Percentiles rank a stretch among this genome's conserved stretches.
Conservation (phyloP, 2,797 vertebrate genomes). For the Microcaecilia unicolor region DNA sequence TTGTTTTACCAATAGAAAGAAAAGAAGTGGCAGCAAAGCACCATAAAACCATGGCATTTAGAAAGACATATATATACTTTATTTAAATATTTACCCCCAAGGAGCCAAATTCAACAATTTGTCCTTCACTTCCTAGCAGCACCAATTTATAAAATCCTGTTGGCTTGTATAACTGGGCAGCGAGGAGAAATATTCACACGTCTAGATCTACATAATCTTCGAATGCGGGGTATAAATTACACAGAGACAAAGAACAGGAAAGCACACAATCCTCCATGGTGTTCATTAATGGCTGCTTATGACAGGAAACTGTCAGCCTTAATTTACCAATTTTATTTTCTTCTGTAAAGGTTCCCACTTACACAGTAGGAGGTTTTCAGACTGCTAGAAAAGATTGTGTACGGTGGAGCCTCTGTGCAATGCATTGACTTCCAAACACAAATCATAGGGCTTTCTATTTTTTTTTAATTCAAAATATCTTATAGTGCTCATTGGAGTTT, state of each 20-base stretch:
- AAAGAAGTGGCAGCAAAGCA: background rate
- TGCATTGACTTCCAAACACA: slow-evolving; percentile 1
- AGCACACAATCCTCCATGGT: slow-evolving; percentile 12
- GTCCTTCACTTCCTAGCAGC: slow-evolving; percentile 6
- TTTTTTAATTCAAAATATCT: background rate
- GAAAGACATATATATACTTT: background rate
- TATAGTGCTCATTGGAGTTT: background rate
- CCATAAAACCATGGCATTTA: background rate
- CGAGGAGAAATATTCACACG: slow-evolving; percentile 12
- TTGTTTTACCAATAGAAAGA: background rate
- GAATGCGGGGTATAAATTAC: slow-evolving; percentile 19
- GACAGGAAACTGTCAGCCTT: slow-evolving; percentile 29
- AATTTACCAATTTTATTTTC: slow-evolving; percentile 29
- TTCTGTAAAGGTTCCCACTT: slow-evolving; percentile 12
- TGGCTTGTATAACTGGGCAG: slow-evolving; percentile 16
- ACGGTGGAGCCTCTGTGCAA: slow-evolving; percentile 2
- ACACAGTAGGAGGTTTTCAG: slow-evolving; percentile 12
- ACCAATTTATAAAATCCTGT: slow-evolving; percentile 12
- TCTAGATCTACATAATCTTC: slow-evolving; percentile 10
- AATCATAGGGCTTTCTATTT: no score
- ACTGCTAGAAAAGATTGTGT: slow-evolving; percentile 3
- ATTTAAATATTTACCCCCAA: slow-evolving; percentile 6
- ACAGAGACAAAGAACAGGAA: slow-evolving; percentile 9
- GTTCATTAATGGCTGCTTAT: slow-evolving; percentile 27
- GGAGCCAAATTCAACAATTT: slow-evolving; percentile 4